These are phyloP conservation scores for Saguinus midas DNA, from an alignment of 2,113 vertebrate species.

Conservation along the genomic window DNA sequence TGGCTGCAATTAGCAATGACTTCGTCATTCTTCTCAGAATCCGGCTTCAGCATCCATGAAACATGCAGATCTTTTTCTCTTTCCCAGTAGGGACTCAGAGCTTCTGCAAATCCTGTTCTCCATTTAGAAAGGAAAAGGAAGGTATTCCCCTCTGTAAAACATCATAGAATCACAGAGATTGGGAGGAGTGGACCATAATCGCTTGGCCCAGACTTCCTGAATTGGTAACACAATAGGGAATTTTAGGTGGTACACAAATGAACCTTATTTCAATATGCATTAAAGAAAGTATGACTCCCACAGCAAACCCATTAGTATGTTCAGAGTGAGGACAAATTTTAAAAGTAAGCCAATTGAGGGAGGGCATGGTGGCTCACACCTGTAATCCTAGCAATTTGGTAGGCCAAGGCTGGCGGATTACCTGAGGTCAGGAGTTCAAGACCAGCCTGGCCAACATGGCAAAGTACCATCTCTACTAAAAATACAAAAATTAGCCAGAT, in stretches of 20 bases:
- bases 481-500: no score
- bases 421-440: no score
- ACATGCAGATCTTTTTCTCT: conserved; percentile 25
- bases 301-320: background rate
- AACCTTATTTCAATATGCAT: background rate
- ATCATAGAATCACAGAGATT: fast-evolving
- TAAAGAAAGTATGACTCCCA: background rate
- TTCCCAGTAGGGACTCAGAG: conserved; percentile 31
- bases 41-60: conserved; percentile 28
- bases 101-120: conserved; percentile 14
- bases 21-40: conserved; percentile 63
- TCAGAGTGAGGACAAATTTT: background rate
- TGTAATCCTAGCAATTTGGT: no score
- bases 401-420: no score
- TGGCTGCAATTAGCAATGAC: conserved; percentile 21
- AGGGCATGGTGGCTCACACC: no score
- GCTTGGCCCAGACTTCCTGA: background rate
- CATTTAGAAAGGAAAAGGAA: conserved; percentile 19
- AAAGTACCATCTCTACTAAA: no score
- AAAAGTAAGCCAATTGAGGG: background rate
- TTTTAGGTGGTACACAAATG: background rate
- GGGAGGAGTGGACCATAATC: background rate
- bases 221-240: background rate
- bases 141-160: background rate
- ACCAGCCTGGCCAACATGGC: no score